Base-by-base conservation (phyloP, 2,888 invertebrate species). In the Rhaphigaster nebulosa region DNA sequence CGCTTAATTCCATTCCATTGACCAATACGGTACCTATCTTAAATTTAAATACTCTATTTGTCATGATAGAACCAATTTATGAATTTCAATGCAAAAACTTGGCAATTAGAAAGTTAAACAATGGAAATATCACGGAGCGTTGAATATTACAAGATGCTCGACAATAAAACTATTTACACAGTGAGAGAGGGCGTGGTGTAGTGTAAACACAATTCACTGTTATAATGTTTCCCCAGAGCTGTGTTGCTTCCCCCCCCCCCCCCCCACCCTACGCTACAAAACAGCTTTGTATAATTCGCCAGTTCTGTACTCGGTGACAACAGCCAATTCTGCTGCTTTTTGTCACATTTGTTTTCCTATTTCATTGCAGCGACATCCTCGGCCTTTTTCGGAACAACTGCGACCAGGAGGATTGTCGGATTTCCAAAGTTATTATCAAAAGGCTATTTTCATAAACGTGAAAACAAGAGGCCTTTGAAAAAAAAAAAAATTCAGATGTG, bases 211-310 rank as follows among this genome's bases (percentile, higher is more conserved):
- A 60, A 60, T 60, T 60, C n/a, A n/a, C 60, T 4, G 60, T 60
- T 60, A 60, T 60, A 60, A 60, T 60, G 60, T 60, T 60, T 60
- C 60, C 60, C 60, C 60, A 60, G 60, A 60, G 60, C n/a, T n/a
- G 60, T 12, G 52, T 15, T 52, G 52, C 52, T 12, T 18, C 52
- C 52, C 12, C 23, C 52, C 52, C 12, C 23, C 26, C 56, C 56
- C 65, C 29, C 29, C 4, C 12, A n/a, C 18, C 12, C 15, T 8
- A 18, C n/a, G 23, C 18, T 5, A 0, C 18, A 15, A 15, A 29
- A 29, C 13, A 15, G 65, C 29, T 65, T 65, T 6, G 65, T 65
- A 65, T 65, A 65, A 65, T 65, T 65, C 65, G 29, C 29, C 65
- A 65, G 15, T 65, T 65, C 29, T 18, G 29, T 18, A 13, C 15